phyloP scores from a whole-genome alignment of 2,888 invertebrate genomes.

The Pyrocoelia pectoralis region DNA sequence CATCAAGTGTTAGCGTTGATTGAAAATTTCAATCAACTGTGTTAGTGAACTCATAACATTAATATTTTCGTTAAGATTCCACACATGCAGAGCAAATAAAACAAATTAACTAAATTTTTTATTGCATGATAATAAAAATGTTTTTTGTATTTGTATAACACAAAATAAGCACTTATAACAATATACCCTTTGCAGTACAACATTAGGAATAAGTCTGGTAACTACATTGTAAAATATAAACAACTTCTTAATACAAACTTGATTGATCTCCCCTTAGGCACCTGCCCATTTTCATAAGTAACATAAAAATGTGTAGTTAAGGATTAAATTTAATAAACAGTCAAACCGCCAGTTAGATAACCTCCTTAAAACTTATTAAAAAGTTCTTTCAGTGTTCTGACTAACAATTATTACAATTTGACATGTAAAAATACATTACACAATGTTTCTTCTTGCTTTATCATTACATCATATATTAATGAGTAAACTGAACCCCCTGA shows the following conservation, averaged over 20 bases:
- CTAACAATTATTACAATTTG: too few species aligned
- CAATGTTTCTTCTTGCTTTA: neutral
- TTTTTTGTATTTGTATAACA: neutral
- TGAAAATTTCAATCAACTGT: too few species aligned
- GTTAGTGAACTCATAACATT: too few species aligned
- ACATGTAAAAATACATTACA: conserved; percentile 1
- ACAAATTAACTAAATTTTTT: neutral
- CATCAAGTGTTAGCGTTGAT: too few species aligned
- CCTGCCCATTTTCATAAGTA: neutral
- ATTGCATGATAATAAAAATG: neutral
- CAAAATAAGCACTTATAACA: neutral
- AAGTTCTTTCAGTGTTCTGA: too few species aligned
- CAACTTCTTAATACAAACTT: neutral
- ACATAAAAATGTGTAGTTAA: neutral
- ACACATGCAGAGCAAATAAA: too few species aligned
- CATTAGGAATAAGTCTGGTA: neutral
- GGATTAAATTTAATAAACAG: neutral
- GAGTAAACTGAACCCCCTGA: neutral
- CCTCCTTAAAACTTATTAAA: neutral
- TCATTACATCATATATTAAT: conserved; percentile 1
- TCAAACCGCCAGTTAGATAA: neutral
- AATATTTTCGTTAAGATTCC: too few species aligned
- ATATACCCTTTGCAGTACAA: neutral
- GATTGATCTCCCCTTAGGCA: neutral
- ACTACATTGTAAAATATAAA: neutral